A percentile compares a stretch with the other conserved stretches of the same genome.
These are phyloP conservation scores for Caenorhabditis inopinata DNA, from an alignment of 1,140 invertebrate species.

Conservation along the genomic window DNA sequence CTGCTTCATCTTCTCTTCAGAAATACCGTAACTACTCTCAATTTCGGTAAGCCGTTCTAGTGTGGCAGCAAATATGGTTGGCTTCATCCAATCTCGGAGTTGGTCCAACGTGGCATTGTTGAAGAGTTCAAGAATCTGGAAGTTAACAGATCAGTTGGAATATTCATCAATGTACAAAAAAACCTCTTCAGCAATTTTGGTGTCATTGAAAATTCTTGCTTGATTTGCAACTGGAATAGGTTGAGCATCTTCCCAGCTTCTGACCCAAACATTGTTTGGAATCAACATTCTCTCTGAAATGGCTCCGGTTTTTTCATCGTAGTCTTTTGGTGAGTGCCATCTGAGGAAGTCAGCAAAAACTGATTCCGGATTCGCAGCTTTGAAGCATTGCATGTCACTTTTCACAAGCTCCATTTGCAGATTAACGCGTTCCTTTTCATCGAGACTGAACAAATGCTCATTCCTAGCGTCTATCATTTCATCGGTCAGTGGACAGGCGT, in stretches of 20 bases:
- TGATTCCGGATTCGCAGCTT: slow-evolving; percentile 89
- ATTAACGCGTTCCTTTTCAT: not conserved
- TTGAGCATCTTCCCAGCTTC: slow-evolving; percentile 79
- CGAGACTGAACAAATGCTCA: not conserved
- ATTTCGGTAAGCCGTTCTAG: not conserved
- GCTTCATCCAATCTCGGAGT: not conserved
- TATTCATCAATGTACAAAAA: not conserved
- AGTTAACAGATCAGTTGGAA: not conserved
- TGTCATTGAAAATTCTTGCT: slow-evolving; percentile 90
- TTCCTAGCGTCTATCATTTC: slow-evolving; percentile 11
- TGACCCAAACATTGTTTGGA: slow-evolving; percentile 90
- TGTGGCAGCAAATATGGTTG: not conserved
- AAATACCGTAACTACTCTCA: not conserved
- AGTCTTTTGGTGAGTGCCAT: slow-evolving; percentile 86
- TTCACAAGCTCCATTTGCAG: slow-evolving; percentile 3
- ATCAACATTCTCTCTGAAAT: slow-evolving; percentile 87
- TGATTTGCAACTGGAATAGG: slow-evolving; percentile 84
- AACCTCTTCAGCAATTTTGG: slow-evolving; percentile 86
- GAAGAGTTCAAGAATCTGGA: not conserved
- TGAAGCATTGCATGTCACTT: slow-evolving; percentile 37
- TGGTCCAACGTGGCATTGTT: not conserved
- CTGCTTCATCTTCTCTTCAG: slow-evolving; percentile 1
- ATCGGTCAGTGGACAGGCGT: not conserved
- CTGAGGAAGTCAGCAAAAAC: slow-evolving; percentile 92
- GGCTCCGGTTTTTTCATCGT: slow-evolving; percentile 71